Evolutionary conservation across 1,140 invertebrate species (phyloP).

Genomic region (Aphidius gifuensis): DNA sequence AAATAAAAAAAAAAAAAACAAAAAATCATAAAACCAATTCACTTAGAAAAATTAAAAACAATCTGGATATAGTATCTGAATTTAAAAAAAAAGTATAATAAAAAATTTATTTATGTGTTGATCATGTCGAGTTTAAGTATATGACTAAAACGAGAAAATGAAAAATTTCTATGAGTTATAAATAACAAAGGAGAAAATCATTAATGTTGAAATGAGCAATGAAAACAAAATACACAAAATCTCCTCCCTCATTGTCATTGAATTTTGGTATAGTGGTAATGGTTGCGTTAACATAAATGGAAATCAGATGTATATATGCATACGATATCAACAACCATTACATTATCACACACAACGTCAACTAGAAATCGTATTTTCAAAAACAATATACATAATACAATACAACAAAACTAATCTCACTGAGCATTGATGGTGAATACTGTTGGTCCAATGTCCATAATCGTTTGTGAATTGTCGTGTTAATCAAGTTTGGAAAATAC

Average conservation of each 20-base stretch:
- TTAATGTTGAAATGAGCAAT: conserved; percentile 11
- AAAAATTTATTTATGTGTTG: not conserved
- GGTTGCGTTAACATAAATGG: conserved; percentile 8
- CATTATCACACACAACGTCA: conserved; percentile 11
- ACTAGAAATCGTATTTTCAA: conserved; percentile 6
- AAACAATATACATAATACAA: not conserved
- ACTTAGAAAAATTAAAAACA: conserved; percentile 48
- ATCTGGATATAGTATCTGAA: conserved; percentile 51
- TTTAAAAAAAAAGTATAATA: not conserved
- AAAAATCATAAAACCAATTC: conserved; percentile 49
- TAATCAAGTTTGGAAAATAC: conserved; percentile 45
- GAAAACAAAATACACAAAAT: not conserved
- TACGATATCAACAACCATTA: conserved; percentile 6
- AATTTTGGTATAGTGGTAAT: conserved; percentile 11
- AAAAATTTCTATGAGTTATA: no score
- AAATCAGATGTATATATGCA: conserved; percentile 7
- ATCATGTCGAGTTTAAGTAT: not conserved
- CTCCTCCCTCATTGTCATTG: not conserved
- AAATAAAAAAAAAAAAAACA: conserved; percentile 24
- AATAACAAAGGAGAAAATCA: conserved; percentile 1
- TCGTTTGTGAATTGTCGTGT: conserved; percentile 14
- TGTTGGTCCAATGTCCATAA: conserved; percentile 7
- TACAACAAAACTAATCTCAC: conserved; percentile 15
- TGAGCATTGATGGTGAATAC: not conserved
- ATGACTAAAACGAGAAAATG: no score